phyloP scores from a whole-genome alignment of 2,888 invertebrate species.

The Hipparchia semele region DNA sequence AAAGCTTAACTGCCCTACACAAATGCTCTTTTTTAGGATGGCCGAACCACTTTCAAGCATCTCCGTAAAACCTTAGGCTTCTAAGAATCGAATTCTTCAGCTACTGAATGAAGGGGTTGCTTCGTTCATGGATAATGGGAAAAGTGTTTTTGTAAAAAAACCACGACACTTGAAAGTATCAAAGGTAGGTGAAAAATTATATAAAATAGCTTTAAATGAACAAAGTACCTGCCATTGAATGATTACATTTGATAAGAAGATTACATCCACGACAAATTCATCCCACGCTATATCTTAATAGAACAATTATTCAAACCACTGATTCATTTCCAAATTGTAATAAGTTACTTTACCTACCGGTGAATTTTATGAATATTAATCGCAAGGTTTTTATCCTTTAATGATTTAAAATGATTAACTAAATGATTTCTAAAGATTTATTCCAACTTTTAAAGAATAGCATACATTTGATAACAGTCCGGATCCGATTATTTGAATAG shows the following conservation, averaged over 20 bases:
- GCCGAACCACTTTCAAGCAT: too few species aligned
- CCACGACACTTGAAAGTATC: background rate
- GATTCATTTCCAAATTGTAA: constrained; percentile 7
- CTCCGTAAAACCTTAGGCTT: too few species aligned
- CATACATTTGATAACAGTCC: too few species aligned
- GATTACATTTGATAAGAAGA: constrained; percentile 8
- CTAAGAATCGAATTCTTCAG: too few species aligned
- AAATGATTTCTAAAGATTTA: background rate
- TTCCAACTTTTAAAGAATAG: too few species aligned
- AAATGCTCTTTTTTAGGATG: background rate
- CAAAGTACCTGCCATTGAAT: background rate
- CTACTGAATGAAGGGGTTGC: too few species aligned
- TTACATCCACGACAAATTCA: background rate
- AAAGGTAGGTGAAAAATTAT: background rate
- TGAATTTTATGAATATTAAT: constrained; percentile 8
- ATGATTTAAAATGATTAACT: background rate
- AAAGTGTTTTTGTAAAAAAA: too few species aligned
- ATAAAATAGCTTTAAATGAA: background rate
- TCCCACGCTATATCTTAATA: background rate
- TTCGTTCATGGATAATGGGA: too few species aligned
- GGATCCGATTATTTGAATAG: too few species aligned
- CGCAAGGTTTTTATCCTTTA: too few species aligned
- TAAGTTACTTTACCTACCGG: background rate
- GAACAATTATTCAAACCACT: background rate
- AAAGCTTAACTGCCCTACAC: too few species aligned